Percentiles rank a stretch among this genome's conserved stretches.
phyloP scores from a whole-genome alignment of 2,113 vertebrate genomes.

The Coracopsis vasa region DNA sequence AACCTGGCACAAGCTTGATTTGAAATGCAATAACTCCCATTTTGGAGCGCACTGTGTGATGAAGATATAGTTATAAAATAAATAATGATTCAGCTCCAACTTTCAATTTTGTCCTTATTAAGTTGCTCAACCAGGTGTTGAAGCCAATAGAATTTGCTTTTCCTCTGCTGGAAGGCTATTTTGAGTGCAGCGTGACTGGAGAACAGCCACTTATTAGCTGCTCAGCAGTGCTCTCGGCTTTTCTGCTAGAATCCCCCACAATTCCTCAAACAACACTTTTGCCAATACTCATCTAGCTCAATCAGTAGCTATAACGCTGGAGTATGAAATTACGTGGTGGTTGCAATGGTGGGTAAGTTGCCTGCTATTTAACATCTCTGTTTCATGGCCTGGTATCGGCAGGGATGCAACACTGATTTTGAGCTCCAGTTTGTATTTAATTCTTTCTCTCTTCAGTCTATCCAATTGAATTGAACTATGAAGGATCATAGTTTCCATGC shows the following conservation, averaged over 20 bases:
- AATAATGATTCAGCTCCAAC: constrained; percentile 61
- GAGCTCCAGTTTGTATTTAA: not conserved
- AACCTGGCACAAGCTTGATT: constrained; percentile 23
- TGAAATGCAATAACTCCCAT: constrained; percentile 47
- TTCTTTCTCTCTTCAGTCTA: not conserved
- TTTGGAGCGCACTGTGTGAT: constrained; percentile 40
- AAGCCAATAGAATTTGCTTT: constrained; percentile 67
- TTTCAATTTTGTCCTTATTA: constrained; percentile 67
- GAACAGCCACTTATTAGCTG: constrained; percentile 60
- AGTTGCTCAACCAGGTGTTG: constrained; percentile 69
- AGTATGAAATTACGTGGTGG: not conserved
- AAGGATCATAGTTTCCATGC: not conserved
- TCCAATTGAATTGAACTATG: not conserved
- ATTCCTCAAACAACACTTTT: constrained; percentile 32
- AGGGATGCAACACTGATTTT: not conserved
- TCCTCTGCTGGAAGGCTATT: constrained; percentile 60
- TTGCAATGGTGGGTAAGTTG: not conserved
- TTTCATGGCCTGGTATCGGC: not conserved
- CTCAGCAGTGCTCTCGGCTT: not conserved
- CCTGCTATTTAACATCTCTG: constrained; percentile 33
- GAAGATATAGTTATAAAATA: constrained; percentile 65
- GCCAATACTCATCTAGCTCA: constrained; percentile 60
- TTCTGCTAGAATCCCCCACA: constrained; percentile 40
- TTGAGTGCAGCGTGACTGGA: constrained; percentile 44
- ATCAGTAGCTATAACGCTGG: not conserved